Percentiles rank a stretch among this genome's conserved stretches.
phyloP scores from a whole-genome alignment of 1,140 invertebrate species.

The Drosophila hydei region DNA sequence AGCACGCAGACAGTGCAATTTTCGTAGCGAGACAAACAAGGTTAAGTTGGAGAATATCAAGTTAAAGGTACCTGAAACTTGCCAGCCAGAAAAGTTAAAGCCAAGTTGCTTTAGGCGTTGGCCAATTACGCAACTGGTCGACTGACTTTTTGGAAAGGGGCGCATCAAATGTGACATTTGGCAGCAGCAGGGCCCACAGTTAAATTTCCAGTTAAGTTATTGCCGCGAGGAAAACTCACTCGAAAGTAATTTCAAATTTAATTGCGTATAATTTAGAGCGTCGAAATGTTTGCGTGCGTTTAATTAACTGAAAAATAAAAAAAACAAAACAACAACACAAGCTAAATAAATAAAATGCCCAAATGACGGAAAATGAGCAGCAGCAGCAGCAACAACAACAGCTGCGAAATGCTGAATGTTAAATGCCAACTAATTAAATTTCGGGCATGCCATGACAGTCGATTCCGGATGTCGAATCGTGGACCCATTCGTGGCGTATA shows the following conservation, averaged over 20 bases:
- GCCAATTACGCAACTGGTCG: slow-evolving; percentile 24
- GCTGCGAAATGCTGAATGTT: slow-evolving; percentile 73
- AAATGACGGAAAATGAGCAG: slow-evolving; percentile 22
- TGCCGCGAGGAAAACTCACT: slow-evolving; percentile 65
- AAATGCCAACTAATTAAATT: slow-evolving; percentile 82
- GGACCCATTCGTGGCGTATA: slow-evolving; percentile 16
- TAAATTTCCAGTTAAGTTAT: slow-evolving; percentile 78
- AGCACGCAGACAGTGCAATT: slow-evolving; percentile 65
- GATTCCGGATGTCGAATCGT: slow-evolving; percentile 6
- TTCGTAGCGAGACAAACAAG: slow-evolving; percentile 57
- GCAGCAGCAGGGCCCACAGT: slow-evolving; percentile 64
- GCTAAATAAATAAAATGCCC: slow-evolving; percentile 35
- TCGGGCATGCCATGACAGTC: slow-evolving; percentile 62
- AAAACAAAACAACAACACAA: slow-evolving; percentile 25
- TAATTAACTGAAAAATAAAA: slow-evolving; percentile 81
- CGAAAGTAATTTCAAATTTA: slow-evolving; percentile 79
- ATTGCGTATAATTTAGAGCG: slow-evolving; percentile 80
- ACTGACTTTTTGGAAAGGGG: background rate
- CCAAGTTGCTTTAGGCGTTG: slow-evolving; percentile 10
- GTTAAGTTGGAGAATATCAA: slow-evolving; percentile 48
- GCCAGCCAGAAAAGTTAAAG: slow-evolving; percentile 48
- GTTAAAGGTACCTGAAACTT: slow-evolving; percentile 54
- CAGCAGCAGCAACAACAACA: slow-evolving; percentile 40
- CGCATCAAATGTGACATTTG: slow-evolving; percentile 74
- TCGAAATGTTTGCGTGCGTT: slow-evolving; percentile 77